phyloP scores from a whole-genome alignment of 2,888 invertebrate genomes.

The Pilophorus perplexus region DNA sequence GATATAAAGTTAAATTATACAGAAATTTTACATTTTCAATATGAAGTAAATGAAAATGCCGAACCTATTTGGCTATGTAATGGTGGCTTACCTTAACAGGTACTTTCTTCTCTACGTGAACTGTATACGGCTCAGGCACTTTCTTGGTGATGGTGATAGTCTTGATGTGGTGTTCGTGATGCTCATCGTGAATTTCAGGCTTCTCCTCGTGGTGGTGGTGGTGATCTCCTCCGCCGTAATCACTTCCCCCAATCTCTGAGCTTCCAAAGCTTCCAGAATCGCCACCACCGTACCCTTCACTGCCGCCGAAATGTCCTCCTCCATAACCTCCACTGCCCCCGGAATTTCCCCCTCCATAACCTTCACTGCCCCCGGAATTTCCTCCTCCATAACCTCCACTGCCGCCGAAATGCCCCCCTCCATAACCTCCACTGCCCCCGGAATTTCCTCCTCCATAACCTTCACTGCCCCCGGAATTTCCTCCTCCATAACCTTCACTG shows the following conservation, averaged over 20 bases:
- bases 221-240: slow-evolving; percentile 18
- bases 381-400: not conserved
- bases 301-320: not conserved
- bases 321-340: not conserved
- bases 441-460: not conserved
- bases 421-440: not conserved
- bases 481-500: not conserved
- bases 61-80: too few species aligned
- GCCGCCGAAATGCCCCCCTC: too few species aligned
- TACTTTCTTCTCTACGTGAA: slow-evolving; percentile 51
- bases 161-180: slow-evolving; percentile 37
- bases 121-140: slow-evolving; percentile 59
- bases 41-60: too few species aligned
- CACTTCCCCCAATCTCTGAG: not conserved
- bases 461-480: not conserved
- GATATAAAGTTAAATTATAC: too few species aligned
- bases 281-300: not conserved
- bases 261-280: slow-evolving; percentile 2
- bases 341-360: not conserved
- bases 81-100: slow-evolving; percentile 63
- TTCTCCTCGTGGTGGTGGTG: slow-evolving; percentile 24
- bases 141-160: slow-evolving; percentile 52
- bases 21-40: too few species aligned
- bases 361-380: slow-evolving; percentile 9
- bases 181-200: slow-evolving; percentile 28